Evolutionary conservation across 2,888 invertebrate species (phyloP), one percentile per base, ranked within the genome.

Genomic region (Brachycybe producta): DNA sequence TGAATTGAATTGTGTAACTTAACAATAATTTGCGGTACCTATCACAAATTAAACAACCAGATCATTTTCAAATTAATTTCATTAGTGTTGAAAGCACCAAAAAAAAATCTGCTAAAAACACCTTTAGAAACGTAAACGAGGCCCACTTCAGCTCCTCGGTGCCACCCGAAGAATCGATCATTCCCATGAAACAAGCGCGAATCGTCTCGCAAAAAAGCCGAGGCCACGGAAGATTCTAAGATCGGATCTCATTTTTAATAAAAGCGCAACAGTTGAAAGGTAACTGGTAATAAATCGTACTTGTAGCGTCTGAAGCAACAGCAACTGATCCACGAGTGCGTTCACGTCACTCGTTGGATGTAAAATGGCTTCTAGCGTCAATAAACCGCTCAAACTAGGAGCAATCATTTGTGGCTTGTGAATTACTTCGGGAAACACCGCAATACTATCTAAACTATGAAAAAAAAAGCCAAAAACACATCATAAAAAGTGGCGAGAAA

Each of bases 71-170:
- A n/a, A n/a, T n/a, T n/a, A 13, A 11, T 32, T 32, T 11, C 11
- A 13, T 32, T 32, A 11, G 32, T 11, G 32, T 32, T 32, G 32
- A n/a, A n/a, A n/a, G n/a, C n/a, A n/a, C 7, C 8, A 27, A n/a
- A 41, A 8, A 21, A 5, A 36, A 11, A 17, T 36, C 7, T 17
- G n/a, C 19, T 36, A 5, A 41, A 17, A 21, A 87, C 45, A 92
- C 78, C 72, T 92, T 92, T 7, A 94, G 74, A 63, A 91, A 92
- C 1, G 86, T 85, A 64, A 92, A 91, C 8, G 92, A 90, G 13
- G 88, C 87, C 90, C 92, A 92, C 60, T 88, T 78, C 3, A 88
- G 81, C 61, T 91, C 90, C 58, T 84, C 83, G 7, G 81, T 77
- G 39, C 82, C 83, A 58, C 82, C 84, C 46, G 81, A 80, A 0